Evolutionary conservation across 2,113 vertebrate genomes (phyloP), one percentile per base, ranked within the genome.

Genomic region (Pygoscelis antarcticus): DNA sequence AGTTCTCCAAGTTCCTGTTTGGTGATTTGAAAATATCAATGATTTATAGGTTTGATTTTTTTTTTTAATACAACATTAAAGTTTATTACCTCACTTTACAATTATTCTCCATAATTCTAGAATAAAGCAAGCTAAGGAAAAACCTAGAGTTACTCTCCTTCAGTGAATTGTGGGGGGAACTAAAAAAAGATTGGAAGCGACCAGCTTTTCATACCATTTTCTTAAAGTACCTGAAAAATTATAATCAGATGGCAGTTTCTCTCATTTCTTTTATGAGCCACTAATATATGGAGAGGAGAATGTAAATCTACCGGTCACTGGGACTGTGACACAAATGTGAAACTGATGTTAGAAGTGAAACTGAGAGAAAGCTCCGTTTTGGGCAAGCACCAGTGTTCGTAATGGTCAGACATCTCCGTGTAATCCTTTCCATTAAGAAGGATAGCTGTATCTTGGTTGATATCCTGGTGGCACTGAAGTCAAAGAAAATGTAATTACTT

Each of bases 1-100:
- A 83, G 51, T 95, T 65, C 27, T 94, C 58, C 26, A 74, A 87
- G 70, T 92, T 97, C 81, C 66, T 94, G 51, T 85, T 75, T 81
- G 26, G 38, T 70, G 47, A 93, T 85, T 60, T 93, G 84, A 92
- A 93, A 92, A 89, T 40, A 85, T 29, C 7, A 32, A 10, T 89
- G 77, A 91, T 93, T 95, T 95, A 92, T 89, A 32, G 13, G 9
- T 42, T 76, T n/a, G 11, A 38, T 9, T 64, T 87, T 61, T 21
- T 69, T 58, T 81, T 83, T 71, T 27, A 69, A 23, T 60, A 84
- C 71, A 16, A 25, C 12, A 62, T 40, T 84, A 34, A 75, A 38
- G 11, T 47, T 90, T 83, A 57, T 87, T 87, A 64, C 52, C 40
- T 71, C 49, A 70, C 10, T 80, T 69, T 42, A 62, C 8, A 89